These are phyloP conservation scores for Coelopa frigida DNA, from an alignment of 1,140 invertebrate genomes.

Conservation along the genomic window DNA sequence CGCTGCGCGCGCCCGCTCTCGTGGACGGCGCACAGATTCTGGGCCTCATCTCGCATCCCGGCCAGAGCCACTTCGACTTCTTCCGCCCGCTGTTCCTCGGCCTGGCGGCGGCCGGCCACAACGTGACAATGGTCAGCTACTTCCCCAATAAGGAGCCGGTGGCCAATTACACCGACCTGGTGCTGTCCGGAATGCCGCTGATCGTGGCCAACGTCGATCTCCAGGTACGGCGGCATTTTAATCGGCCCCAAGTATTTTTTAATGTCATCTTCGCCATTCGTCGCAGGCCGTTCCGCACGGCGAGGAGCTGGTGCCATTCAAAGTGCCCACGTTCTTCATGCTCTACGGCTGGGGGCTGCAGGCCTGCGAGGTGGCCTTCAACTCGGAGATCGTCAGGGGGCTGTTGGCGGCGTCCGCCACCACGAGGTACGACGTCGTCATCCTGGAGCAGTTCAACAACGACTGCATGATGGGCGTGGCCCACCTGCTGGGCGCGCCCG, in stretches of 20 bases:
- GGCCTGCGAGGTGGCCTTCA: too few relatives aligned
- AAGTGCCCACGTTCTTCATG: conserved; percentile 37
- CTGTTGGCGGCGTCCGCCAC: conserved; percentile 31
- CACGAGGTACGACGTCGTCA: conserved; percentile 55
- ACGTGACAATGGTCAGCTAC: conserved; percentile 62
- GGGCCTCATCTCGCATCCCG: conserved; percentile 58
- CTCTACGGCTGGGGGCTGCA: conserved; percentile 33
- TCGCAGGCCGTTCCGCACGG: too few relatives aligned
- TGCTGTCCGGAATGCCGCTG: conserved; percentile 40
- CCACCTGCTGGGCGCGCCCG: conserved; percentile 55
- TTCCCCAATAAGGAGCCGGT: conserved; percentile 51
- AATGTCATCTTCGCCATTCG: too few relatives aligned
- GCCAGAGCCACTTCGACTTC: conserved; percentile 66
- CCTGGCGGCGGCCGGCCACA: conserved; percentile 57
- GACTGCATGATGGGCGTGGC: conserved; percentile 60
- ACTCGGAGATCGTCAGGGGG: conserved; percentile 21
- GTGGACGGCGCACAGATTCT: conserved; percentile 53
- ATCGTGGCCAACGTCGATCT: conserved; percentile 33
- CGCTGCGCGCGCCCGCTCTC: conserved; percentile 59
- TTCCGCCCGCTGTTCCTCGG: conserved; percentile 58
- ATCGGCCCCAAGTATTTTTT: too few relatives aligned
- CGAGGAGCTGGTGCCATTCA: conserved; percentile 13
- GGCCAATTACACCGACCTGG: conserved; percentile 54
- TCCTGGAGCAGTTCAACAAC: conserved; percentile 61
- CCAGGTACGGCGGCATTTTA: conserved; percentile 20